These are phyloP conservation scores for Pterophyllum scalare DNA, from an alignment of 2,113 vertebrate species.

Conservation along the genomic window DNA sequence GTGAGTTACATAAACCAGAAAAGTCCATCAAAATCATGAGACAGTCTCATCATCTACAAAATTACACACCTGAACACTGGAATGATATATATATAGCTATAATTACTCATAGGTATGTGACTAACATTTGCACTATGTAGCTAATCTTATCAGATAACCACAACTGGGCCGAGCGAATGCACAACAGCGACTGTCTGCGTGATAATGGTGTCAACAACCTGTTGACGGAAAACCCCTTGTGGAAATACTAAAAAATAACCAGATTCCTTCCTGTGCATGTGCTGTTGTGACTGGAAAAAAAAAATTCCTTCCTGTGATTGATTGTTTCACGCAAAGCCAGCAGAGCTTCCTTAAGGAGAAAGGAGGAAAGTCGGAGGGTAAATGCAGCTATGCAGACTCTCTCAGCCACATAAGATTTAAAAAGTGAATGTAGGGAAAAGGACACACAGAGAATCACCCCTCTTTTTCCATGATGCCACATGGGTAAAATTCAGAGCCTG, in stretches of 20 bases:
- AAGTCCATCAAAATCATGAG: neutral
- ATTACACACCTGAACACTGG: neutral
- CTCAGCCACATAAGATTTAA: slow-evolving; percentile 5
- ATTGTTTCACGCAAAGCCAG: slow-evolving; percentile 19
- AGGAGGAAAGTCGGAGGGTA: neutral
- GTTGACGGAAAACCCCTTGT: slow-evolving; percentile 51
- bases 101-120: neutral
- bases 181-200: slow-evolving; percentile 31
- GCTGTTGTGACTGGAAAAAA: too few species aligned
- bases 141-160: neutral
- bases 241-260: neutral
- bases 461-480: neutral
- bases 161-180: neutral
- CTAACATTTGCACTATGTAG: neutral
- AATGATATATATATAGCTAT: neutral
- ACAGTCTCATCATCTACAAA: neutral
- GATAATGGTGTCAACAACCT: slow-evolving; percentile 60
- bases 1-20: neutral
- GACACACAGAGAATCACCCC: neutral
- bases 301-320: slow-evolving; percentile 55
- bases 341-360: slow-evolving; percentile 52
- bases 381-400: neutral
- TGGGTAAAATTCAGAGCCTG: slow-evolving; percentile 8
- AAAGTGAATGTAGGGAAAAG: neutral
- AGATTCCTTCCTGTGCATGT: slow-evolving; percentile 47